Evolutionary conservation across 2,888 invertebrate species (phyloP).

Genomic region (Drosophila emarginata): DNA sequence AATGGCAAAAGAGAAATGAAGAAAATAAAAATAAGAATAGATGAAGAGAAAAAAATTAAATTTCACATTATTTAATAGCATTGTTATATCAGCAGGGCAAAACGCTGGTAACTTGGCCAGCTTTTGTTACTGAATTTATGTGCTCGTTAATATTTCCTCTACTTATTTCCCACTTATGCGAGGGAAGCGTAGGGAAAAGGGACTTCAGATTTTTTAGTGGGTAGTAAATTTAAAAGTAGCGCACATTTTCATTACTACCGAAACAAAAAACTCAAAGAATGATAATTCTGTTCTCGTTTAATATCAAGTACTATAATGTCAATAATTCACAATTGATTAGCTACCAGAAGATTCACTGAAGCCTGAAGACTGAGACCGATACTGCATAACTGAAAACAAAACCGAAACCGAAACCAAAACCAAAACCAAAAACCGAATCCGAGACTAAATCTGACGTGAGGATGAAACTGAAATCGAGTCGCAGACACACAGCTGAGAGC

Average conservation of each 20-base stretch:
- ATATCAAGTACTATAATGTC: not conserved
- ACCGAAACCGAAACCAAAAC: not conserved
- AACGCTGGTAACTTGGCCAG: constrained; percentile 33
- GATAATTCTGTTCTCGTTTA: not conserved
- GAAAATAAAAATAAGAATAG: not conserved
- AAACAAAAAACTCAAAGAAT: not conserved
- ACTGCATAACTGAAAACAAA: not conserved
- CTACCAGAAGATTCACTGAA: constrained; percentile 10
- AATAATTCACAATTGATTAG: constrained; percentile 28
- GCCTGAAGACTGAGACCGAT: not conserved
- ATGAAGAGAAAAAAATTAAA: constrained; percentile 25
- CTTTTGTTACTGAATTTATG: constrained; percentile 55
- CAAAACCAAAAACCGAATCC: not conserved
- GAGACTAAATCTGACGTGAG: not conserved
- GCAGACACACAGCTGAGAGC: constrained; percentile 4
- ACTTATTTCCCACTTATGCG: not conserved
- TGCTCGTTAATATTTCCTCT: constrained; percentile 37
- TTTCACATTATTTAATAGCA: constrained; percentile 36
- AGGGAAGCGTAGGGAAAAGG: not conserved
- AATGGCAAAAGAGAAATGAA: not conserved
- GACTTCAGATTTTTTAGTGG: constrained; percentile 20
- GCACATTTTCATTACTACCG: not conserved
- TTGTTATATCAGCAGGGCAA: constrained; percentile 31
- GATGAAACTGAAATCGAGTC: not conserved
- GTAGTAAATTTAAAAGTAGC: constrained; percentile 46